Percentiles rank a stretch among this genome's conserved stretches.
Conservation (phyloP, 2,797 vertebrate genomes). For the Pseudochirops corinnae region DNA sequence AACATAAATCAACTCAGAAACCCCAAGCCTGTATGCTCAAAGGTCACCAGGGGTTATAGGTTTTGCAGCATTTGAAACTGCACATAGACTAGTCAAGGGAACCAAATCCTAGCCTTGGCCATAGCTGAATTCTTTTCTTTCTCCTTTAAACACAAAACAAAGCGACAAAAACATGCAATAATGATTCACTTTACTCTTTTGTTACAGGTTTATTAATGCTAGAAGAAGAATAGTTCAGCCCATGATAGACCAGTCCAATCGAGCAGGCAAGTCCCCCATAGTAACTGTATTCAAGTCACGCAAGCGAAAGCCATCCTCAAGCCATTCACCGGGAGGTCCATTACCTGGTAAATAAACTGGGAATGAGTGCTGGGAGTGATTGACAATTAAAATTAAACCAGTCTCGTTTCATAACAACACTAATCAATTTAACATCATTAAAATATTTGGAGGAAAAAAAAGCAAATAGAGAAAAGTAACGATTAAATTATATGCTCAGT, state of each 20-base stretch:
- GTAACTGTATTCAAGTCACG: conserved; percentile 91
- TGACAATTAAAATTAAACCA: conserved; percentile 86
- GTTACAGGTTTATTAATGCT: conserved; percentile 98
- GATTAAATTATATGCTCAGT: conserved; percentile 55
- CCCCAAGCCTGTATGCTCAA: conserved; percentile 89
- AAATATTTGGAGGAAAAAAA: conserved; percentile 75
- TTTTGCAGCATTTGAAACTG: conserved; percentile 85
- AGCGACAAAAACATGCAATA: conserved; percentile 53
- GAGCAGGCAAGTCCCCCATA: conserved; percentile 97
- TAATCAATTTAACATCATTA: conserved; percentile 84
- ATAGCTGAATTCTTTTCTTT: neutral
- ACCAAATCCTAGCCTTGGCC: conserved; percentile 30
- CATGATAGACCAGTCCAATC: conserved; percentile 99
- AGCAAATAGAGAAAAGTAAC: conserved; percentile 67
- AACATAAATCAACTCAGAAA: conserved; percentile 97
- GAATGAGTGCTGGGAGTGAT: conserved; percentile 85
- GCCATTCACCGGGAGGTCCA: conserved; percentile 91
- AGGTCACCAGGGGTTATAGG: conserved; percentile 91
- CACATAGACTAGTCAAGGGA: conserved; percentile 52
- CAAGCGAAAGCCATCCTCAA: conserved; percentile 88
- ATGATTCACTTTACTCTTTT: conserved; percentile 78
- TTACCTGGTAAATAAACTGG: conserved; percentile 91
- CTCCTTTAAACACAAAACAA: conserved; percentile 12
- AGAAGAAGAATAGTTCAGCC: conserved; percentile 99
- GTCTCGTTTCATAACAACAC: conserved; percentile 85